Conservation (phyloP, 1,140 invertebrate genomes). For the Brachionus paranguensis region DNA sequence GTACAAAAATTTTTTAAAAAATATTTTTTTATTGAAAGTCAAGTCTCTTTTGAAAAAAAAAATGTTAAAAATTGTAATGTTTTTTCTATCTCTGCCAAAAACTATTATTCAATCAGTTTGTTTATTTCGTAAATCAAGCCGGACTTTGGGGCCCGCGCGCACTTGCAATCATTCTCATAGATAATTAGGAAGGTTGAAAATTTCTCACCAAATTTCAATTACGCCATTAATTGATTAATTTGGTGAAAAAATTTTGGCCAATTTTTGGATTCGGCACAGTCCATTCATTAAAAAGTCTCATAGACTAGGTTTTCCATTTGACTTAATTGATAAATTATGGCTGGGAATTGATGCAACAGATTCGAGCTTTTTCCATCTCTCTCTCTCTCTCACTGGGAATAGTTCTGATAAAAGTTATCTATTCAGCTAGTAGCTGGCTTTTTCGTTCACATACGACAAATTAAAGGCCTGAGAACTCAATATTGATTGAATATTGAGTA, state of each 20-base stretch:
- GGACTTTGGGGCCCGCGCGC: not conserved
- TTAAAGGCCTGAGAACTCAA: conserved; percentile 12
- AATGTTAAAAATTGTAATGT: too few species aligned
- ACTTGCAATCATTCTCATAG: conserved; percentile 2
- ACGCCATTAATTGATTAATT: conserved; percentile 34
- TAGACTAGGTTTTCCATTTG: not conserved
- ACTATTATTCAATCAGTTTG: not conserved
- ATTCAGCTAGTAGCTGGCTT: not conserved
- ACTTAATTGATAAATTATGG: not conserved
- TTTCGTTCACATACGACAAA: not conserved
- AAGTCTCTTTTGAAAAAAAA: too few species aligned
- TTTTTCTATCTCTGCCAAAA: too few species aligned
- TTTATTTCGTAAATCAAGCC: not conserved
- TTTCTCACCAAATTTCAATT: conserved; percentile 21
- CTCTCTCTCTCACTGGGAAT: not conserved
- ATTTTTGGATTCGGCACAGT: not conserved
- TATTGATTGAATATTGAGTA: conserved; percentile 32
- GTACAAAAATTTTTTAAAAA: too few species aligned
- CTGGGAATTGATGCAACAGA: conserved; percentile 13
- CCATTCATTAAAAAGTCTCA: not conserved
- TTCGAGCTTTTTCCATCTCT: not conserved
- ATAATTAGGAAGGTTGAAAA: not conserved
- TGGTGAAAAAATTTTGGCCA: not conserved
- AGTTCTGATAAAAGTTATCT: conserved; percentile 5
- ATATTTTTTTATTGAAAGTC: too few species aligned